Base-by-base conservation (phyloP, 2,888 invertebrate species). In the Agrypnus murinus region DNA sequence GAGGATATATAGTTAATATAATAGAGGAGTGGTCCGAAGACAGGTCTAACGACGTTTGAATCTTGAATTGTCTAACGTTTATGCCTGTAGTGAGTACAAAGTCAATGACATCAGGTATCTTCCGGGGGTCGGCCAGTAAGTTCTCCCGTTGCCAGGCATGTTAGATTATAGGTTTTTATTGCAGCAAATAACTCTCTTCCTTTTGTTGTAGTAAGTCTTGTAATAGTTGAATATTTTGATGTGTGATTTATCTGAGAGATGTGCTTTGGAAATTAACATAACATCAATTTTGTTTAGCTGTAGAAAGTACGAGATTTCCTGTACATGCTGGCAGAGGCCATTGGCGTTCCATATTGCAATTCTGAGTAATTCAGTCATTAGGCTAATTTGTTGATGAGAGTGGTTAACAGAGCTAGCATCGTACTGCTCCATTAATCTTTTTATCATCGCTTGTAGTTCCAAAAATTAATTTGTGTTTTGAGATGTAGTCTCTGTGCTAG, bases 1-100 rank as follows among this genome's bases (percentile, higher is more conserved):
- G 25, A n/a, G 50, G 10, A 31, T 59, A 59, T 10, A 59, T 45
- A 12, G 69, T 74, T 17, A 75, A 38, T 14, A 74, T 19, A 8
- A 77, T 58, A 7, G 76, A 72, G 10, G 73, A 71, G 25, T 78
- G 75, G 12, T 77, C 75, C 1, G 75, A 77, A 14, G 73, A 75
- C 7, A 78, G n/a, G 40, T 78, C 75, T 10, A 70, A 46, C 14
- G 62, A 62, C 10, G 68, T 46, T 60, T 74, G 55, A n/a, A 50
- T 59, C 15, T 46, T 31, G 9, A 55, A 62, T 31, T 73, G 65
- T 17, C 53, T 59, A 43, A 19, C 67, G 14, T 58, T 32, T 17
- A 53, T 34, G 38, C 74, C 65, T 57, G 5, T 19, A 17, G 38
- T 73, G 73, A 64, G n/a, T n/a, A n/a, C n/a, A n/a, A n/a, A n/a